Conservation (phyloP, 2,888 invertebrate genomes). For the Thymelicus acteon region DNA sequence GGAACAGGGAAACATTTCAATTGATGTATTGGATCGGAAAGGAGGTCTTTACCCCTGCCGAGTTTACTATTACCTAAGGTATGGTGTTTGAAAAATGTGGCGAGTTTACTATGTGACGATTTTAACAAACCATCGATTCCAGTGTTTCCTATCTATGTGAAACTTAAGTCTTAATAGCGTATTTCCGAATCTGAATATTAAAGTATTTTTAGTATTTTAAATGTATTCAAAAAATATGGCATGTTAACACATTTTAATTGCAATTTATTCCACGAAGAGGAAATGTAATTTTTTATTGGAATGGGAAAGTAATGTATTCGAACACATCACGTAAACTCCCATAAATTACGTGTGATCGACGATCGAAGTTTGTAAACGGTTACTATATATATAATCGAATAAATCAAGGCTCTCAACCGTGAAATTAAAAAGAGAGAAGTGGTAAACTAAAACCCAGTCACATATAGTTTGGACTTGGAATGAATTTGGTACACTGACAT, state of each 20-base stretch:
- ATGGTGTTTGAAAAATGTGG: too few species aligned
- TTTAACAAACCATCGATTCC: too few species aligned
- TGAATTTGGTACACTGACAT: not conserved
- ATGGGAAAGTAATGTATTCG: slow-evolving; percentile 40
- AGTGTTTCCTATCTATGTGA: too few species aligned
- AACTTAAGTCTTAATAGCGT: too few species aligned
- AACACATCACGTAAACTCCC: slow-evolving; percentile 58
- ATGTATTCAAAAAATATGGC: not conserved
- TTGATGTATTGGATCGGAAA: too few species aligned
- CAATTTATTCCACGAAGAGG: slow-evolving; percentile 8
- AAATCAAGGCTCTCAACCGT: slow-evolving; percentile 63
- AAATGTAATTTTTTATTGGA: slow-evolving; percentile 28
- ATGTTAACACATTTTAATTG: too few species aligned
- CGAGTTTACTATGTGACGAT: too few species aligned
- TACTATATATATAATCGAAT: slow-evolving; percentile 66
- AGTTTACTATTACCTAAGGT: too few species aligned
- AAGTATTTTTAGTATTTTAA: too few species aligned
- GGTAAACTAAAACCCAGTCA: slow-evolving; percentile 57
- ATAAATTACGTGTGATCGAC: slow-evolving; percentile 71
- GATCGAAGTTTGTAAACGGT: slow-evolving; percentile 69
- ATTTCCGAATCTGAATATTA: too few species aligned
- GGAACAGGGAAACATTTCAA: too few species aligned
- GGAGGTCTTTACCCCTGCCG: too few species aligned
- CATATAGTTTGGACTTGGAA: slow-evolving; percentile 35
- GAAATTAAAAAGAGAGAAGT: slow-evolving; percentile 66